A percentile compares a stretch with the other conserved stretches of the same genome.
Evolutionary conservation across 92 coral and sea anemone species (phyloP).

Genomic region (Meandrina meandrites): DNA sequence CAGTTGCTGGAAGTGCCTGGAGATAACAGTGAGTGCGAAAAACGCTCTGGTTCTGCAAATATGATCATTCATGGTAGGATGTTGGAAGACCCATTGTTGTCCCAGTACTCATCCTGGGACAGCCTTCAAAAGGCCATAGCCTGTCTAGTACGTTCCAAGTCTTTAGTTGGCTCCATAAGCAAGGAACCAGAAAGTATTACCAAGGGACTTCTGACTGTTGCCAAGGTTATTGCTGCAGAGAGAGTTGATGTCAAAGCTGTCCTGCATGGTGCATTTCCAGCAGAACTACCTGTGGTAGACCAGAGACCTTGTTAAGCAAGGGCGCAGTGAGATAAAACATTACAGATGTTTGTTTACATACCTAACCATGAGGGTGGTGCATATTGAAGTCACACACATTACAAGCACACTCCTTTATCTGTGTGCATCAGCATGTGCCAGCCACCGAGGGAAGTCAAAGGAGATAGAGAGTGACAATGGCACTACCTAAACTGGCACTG

Average conservation of each 20-base stretch:
- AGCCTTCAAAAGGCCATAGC: background rate
- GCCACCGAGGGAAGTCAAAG: background rate
- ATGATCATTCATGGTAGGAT: background rate
- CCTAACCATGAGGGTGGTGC: slow-evolving; percentile 17
- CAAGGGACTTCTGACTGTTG: background rate
- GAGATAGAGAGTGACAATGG: slow-evolving; percentile 9
- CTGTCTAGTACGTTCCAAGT: background rate
- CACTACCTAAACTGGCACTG: background rate
- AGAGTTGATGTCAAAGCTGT: background rate
- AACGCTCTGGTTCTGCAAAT: background rate
- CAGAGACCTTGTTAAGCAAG: slow-evolving; percentile 5
- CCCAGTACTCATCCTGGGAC: no score
- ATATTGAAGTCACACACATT: slow-evolving; percentile 20
- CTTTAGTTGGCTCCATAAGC: background rate
- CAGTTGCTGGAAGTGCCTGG: background rate
- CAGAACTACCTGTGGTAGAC: background rate
- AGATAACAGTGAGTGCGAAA: background rate
- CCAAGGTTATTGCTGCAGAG: background rate
- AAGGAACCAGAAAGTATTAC: slow-evolving; percentile 16
- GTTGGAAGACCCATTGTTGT: background rate
- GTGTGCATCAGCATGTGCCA: no score
- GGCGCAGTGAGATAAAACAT: background rate
- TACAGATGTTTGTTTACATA: slow-evolving; percentile 31
- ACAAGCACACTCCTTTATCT: background rate
- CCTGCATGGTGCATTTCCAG: background rate